phyloP scores from a whole-genome alignment of 2,888 invertebrate species.

The Cordylochernes scorpioides region DNA sequence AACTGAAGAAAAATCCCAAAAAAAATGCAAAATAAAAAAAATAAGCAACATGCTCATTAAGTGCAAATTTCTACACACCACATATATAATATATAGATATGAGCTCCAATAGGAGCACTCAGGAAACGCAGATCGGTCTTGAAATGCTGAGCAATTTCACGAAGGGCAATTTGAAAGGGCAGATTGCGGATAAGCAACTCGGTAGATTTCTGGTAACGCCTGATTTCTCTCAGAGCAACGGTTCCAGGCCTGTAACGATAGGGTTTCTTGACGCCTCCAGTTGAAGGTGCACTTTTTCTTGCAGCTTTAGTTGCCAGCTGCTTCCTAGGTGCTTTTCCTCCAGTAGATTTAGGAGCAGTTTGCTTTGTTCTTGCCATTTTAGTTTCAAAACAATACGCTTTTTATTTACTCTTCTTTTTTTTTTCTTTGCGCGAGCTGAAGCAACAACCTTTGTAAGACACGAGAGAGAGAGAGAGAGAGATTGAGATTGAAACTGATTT shows the following conservation, averaged over 20 bases:
- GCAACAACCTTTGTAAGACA: too few relatives aligned
- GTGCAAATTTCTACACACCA: too few relatives aligned
- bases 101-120: constrained; percentile 59
- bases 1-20: too few relatives aligned
- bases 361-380: constrained; percentile 91
- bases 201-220: constrained; percentile 85
- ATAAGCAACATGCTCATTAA: too few relatives aligned
- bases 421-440: too few relatives aligned
- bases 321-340: constrained; percentile 86
- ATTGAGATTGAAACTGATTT: too few relatives aligned
- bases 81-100: too few relatives aligned
- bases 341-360: constrained; percentile 84
- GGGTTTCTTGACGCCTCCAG: constrained; percentile 84
- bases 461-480: too few relatives aligned
- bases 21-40: too few relatives aligned
- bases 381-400: too few relatives aligned
- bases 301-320: constrained; percentile 79
- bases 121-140: constrained; percentile 87
- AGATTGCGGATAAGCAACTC: constrained; percentile 73
- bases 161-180: constrained; percentile 78
- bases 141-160: constrained; percentile 93
- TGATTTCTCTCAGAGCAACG: constrained; percentile 82
- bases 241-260: constrained; percentile 90
- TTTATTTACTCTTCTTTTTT: too few relatives aligned
- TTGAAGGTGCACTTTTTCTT: constrained; percentile 75